phyloP scores from a whole-genome alignment of 2,888 invertebrate genomes.

The Epiblema foenella region DNA sequence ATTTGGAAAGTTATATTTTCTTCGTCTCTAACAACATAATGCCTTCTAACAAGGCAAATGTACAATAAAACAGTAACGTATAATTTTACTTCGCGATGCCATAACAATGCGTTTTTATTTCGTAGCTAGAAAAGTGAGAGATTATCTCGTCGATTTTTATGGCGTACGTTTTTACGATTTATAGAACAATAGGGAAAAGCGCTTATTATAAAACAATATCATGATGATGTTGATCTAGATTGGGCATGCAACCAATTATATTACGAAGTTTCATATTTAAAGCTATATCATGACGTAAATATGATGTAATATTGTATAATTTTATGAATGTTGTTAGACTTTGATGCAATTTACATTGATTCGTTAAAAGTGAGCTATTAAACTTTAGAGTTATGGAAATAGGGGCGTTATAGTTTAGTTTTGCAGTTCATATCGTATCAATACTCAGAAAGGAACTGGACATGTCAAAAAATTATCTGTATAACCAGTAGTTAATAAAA shows the following conservation, averaged over 20 bases:
- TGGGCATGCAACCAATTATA: conserved; percentile 25
- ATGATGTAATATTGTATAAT: not conserved
- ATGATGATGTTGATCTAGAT: conserved; percentile 18
- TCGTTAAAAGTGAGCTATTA: too few relatives aligned
- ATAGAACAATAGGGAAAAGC: conserved; percentile 44
- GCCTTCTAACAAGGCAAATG: not conserved
- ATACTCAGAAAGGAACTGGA: too few relatives aligned
- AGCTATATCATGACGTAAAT: not conserved
- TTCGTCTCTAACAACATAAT: conserved; percentile 14
- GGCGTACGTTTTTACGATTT: conserved; percentile 13
- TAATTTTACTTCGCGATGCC: not conserved
- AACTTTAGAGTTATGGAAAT: too few relatives aligned
- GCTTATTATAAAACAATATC: conserved; percentile 37
- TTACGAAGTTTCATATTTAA: conserved; percentile 12
- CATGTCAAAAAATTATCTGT: too few relatives aligned
- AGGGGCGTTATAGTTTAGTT: too few relatives aligned
- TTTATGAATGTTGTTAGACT: not conserved
- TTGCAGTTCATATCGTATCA: too few relatives aligned
- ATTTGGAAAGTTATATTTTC: not conserved
- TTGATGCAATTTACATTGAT: too few relatives aligned
- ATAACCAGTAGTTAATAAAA: too few relatives aligned
- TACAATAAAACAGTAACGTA: not conserved
- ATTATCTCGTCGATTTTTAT: conserved; percentile 16
- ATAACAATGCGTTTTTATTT: conserved; percentile 8
- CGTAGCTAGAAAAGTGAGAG: conserved; percentile 21